phyloP scores from a whole-genome alignment of 53 echinoderm and acorn worm species.

The Hippasteria phrygiana region DNA sequence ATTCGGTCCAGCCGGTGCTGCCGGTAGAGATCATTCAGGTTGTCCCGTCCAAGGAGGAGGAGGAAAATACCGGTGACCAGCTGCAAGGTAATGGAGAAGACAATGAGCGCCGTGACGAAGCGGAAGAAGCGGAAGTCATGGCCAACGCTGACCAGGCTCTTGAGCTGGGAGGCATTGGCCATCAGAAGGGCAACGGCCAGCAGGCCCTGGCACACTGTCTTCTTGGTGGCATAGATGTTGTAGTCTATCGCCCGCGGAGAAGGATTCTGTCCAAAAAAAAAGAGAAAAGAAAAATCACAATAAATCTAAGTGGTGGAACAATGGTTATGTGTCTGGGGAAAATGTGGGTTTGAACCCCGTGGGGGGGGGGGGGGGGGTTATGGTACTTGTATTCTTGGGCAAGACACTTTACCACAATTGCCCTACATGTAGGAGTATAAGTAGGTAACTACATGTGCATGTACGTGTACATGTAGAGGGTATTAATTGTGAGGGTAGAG shows the following conservation, averaged over 20 bases:
- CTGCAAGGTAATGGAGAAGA: constrained; percentile 87
- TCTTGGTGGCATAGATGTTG: constrained; percentile 98
- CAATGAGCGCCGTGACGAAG: constrained; percentile 88
- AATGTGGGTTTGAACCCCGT: too few relatives aligned
- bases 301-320: too few relatives aligned
- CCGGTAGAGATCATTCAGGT: constrained; percentile 92
- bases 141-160: constrained; percentile 84
- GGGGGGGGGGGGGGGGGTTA: too few relatives aligned
- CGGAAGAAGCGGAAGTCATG: constrained; percentile 85
- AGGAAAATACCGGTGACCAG: constrained; percentile 86
- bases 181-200: constrained; percentile 90
- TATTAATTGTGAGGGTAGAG: too few relatives aligned
- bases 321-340: too few relatives aligned
- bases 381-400: too few relatives aligned
- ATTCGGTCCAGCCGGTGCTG: constrained; percentile 87
- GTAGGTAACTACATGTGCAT: too few relatives aligned
- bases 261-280: constrained; percentile 74
- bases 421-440: too few relatives aligned
- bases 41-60: constrained; percentile 90
- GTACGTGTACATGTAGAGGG: too few relatives aligned
- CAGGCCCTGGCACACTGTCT: constrained; percentile 89
- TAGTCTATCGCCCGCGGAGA: constrained; percentile 90
- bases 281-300: background rate
- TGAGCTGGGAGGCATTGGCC: constrained; percentile 96
- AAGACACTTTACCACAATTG: too few relatives aligned